Percentiles rank a stretch among this genome's conserved stretches.
Conservation (phyloP, 2,888 invertebrate genomes). For the Urechis unicinctus region DNA sequence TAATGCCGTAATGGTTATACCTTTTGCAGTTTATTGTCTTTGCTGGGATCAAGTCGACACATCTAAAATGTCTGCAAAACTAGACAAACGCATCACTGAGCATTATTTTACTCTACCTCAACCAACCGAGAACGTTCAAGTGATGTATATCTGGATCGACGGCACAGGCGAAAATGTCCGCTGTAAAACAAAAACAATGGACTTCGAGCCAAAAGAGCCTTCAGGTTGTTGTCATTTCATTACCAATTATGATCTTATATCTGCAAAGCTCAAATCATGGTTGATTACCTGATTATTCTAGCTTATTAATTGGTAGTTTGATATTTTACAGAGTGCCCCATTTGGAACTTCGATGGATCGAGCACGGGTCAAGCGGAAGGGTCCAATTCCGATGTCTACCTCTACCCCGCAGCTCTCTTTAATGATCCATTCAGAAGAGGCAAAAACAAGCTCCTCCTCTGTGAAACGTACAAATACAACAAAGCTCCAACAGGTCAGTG, state of each 20-base stretch:
- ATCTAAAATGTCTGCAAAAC: too few species aligned
- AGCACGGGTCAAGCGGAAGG: slow-evolving; percentile 51
- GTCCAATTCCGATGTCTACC: slow-evolving; percentile 66
- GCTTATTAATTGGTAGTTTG: too few species aligned
- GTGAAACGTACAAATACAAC: slow-evolving; percentile 76
- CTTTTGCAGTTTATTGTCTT: too few species aligned
- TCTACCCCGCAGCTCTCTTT: slow-evolving; percentile 84
- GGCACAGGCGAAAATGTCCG: slow-evolving; percentile 43
- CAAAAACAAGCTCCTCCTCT: slow-evolving; percentile 81
- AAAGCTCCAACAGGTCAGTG: slow-evolving; percentile 71
- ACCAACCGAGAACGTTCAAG: slow-evolving; percentile 20
- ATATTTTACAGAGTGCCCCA: slow-evolving; percentile 44
- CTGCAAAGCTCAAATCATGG: too few species aligned
- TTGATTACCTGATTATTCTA: too few species aligned
- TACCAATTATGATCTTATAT: too few species aligned
- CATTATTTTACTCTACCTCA: slow-evolving; percentile 3
- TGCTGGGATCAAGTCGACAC: too few species aligned
- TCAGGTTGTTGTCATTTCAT: slow-evolving; percentile 14
- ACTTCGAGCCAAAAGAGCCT: slow-evolving; percentile 29
- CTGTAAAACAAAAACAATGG: slow-evolving; percentile 39
- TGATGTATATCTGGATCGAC: slow-evolving; percentile 48
- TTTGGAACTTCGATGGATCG: slow-evolving; percentile 52
- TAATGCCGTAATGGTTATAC: too few species aligned
- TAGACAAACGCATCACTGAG: slow-evolving; percentile 5
- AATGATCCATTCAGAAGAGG: slow-evolving; percentile 86